A percentile compares a stretch with the other conserved stretches of the same genome.
Conservation (phyloP, 2,888 invertebrate genomes). For the Celastrina argiolus region DNA sequence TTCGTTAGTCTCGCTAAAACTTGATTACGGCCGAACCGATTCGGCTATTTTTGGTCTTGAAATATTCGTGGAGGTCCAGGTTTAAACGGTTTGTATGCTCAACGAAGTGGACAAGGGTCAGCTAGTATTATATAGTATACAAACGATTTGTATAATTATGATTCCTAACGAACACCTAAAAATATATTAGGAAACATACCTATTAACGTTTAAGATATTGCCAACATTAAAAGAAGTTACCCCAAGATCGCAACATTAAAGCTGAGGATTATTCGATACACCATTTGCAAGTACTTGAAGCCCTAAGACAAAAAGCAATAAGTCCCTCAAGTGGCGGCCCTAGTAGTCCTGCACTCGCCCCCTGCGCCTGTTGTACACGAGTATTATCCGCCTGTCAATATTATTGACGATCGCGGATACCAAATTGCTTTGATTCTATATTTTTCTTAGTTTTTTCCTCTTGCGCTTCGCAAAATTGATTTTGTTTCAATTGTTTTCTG, state of each 20-base stretch:
- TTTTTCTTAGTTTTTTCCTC: constrained; percentile 35
- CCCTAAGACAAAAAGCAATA: constrained; percentile 1
- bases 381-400: constrained; percentile 67
- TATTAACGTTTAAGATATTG: no score
- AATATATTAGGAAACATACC: no score
- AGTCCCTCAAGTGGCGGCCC: constrained; percentile 39
- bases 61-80: no score
- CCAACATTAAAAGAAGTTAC: no score
- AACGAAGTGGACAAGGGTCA: no score
- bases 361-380: constrained; percentile 60
- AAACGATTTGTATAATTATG: no score
- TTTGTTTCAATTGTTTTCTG: constrained; percentile 38
- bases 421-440: constrained; percentile 53
- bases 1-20: no score
- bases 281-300: not conserved
- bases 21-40: no score
- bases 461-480: constrained; percentile 32
- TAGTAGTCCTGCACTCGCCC: constrained; percentile 34
- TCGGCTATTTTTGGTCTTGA: no score
- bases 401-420: constrained; percentile 57
- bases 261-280: not conserved
- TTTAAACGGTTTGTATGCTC: no score
- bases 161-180: no score
- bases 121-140: no score
- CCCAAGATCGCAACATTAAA: not conserved